Evolutionary conservation across 2,888 invertebrate genomes (phyloP), one percentile per base, ranked within the genome.

Genomic region (Agrenia bidenticulata): DNA sequence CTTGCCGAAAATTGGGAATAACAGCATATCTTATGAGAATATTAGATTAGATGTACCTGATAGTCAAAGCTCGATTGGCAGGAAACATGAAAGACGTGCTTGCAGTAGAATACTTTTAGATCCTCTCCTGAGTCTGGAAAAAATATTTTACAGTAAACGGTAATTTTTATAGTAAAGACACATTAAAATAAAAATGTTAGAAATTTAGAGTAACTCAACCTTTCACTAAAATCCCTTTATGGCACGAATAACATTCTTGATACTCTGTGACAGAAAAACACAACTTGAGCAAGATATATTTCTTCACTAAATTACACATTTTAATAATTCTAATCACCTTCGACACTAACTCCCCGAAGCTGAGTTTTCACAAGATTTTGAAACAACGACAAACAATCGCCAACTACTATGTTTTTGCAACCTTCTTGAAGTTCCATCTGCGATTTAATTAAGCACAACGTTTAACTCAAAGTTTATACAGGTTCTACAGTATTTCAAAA

Each of bases 361-460:
- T 93, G 94, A 27, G 86, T 85, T 24, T 84, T 82, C 0, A 94
- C 88, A 50, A 93, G 81, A 78, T 89, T 89, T 75, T 91, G 87
- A 78, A 94, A 89, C 53, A 94, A 82, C 78, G 90, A 88, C 77
- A 92, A 94, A 80, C 94, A 94, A 82, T 96, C 95, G 1, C 88
- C 86, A 1, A 92, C 85, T n/a, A 96, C 85, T 69, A 96, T 93
- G 78, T 90, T 88, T 77, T 92, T 89, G 80, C 92, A 94, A 0
- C 92, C 92, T 80, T 93, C 90, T 80, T 94, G 89, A 23, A 94
- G 88, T 1, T 93, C 90, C 27, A 93, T 88, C 86, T 87, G 77
- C 45, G 15, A 45, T 9, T 5, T 15, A 45, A 15, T 39, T 11
- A 39, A 39, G 9, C 39, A 7, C 15, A 39, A 39, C 39, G 39